These are phyloP conservation scores for Thelaira solivaga DNA, from an alignment of 2,888 invertebrate species.

Conservation along the genomic window DNA sequence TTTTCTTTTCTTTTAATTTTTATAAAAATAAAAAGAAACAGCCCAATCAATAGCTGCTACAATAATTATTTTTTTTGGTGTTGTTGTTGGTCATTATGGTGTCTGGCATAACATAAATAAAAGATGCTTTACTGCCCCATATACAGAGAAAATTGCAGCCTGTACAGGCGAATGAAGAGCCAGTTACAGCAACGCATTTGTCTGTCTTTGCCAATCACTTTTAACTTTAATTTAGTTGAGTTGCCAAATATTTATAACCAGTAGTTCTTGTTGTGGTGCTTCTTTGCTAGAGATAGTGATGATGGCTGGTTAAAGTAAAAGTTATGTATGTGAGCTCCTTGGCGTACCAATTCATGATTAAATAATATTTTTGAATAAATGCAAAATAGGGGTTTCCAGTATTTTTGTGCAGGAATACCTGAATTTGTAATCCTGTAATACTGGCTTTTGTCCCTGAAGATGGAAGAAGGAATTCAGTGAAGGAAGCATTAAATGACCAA, in stretches of 20 bases:
- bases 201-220: slow-evolving; percentile 5
- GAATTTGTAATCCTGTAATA: too few species aligned
- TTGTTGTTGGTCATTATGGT: not conserved
- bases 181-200: not conserved
- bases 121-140: too few species aligned
- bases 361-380: slow-evolving; percentile 31
- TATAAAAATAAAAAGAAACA: slow-evolving; percentile 29
- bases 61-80: not conserved
- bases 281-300: not conserved
- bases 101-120: not conserved
- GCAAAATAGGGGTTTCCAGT: too few species aligned
- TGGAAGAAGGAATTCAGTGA: too few species aligned
- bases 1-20: slow-evolving; percentile 4
- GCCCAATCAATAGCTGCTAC: slow-evolving; percentile 44
- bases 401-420: too few species aligned
- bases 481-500: too few species aligned
- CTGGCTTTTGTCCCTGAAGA: too few species aligned
- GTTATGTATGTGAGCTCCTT: slow-evolving; percentile 23
- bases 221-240: not conserved
- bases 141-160: too few species aligned
- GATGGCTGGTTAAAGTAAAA: slow-evolving; percentile 3
- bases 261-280: slow-evolving; percentile 30
- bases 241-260: slow-evolving; percentile 22
- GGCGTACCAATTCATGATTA: not conserved
- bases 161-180: too few species aligned